Percentiles rank a stretch among this genome's conserved stretches.
Conservation (phyloP, 2,888 invertebrate species). For the Drosophila pseudotalamancana region DNA sequence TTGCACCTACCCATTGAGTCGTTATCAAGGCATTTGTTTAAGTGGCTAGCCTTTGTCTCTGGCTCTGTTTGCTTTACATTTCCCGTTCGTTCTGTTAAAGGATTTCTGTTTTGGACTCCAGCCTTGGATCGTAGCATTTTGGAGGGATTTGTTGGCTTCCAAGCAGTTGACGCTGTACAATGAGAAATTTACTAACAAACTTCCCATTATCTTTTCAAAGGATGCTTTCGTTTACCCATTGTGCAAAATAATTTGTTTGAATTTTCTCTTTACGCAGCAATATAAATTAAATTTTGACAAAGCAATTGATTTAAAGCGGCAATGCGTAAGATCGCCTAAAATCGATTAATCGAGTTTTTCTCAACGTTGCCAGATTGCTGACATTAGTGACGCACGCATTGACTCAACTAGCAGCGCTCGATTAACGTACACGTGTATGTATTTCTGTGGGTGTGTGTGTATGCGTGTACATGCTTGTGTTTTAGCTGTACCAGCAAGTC, state of each 20-base stretch:
- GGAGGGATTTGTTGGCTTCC: not conserved
- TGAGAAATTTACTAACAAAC: not conserved
- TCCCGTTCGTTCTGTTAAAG: too few species aligned
- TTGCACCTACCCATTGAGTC: too few species aligned
- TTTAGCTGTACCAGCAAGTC: conserved; percentile 1
- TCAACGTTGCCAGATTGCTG: conserved; percentile 1
- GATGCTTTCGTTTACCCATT: conserved; percentile 2
- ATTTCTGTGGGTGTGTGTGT: not conserved
- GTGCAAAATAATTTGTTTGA: too few species aligned
- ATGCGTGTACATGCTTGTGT: not conserved
- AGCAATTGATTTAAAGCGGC: not conserved
- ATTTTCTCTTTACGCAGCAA: too few species aligned
- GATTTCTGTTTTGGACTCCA: too few species aligned
- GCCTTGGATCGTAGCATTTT: not conserved
- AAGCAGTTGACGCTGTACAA: not conserved
- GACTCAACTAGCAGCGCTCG: not conserved
- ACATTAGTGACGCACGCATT: not conserved
- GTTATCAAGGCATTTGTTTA: too few species aligned
- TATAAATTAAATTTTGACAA: not conserved
- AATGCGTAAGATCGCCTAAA: not conserved
- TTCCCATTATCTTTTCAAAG: not conserved
- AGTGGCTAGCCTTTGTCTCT: too few species aligned
- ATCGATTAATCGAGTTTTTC: conserved; percentile 12
- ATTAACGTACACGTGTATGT: not conserved
- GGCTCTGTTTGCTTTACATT: too few species aligned